Base-by-base conservation (phyloP, 2,113 vertebrate genomes). In the Dicaeum eximium region DNA sequence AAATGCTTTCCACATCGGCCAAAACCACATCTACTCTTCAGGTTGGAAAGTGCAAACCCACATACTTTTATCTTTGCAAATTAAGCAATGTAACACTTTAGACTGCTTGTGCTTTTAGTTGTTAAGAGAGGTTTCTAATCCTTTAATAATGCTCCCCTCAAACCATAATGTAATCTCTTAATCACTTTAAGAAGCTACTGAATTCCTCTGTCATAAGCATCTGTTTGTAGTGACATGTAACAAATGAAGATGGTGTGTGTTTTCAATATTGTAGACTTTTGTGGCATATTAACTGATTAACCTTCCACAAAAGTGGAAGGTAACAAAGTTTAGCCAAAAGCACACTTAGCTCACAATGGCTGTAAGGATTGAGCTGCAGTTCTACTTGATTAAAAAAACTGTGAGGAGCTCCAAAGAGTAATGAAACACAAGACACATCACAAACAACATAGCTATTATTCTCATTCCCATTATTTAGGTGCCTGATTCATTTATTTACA, bases 401-500 rank as follows among this genome's bases (percentile, higher is more conserved):
- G 21, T 35, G 56, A 73, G 47, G 38, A 86, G 40, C 44, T 60
- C 56, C 65, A 61, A 48, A 80, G 38, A 78, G 48, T 38, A 67
- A 61, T 38, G 72, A 79, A 75, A 69, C n/a, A 86, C 2, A 5
- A 95, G 72, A 48, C 47, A 66, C 40, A 94, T 71, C 60, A 64
- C 4, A 1, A 92, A 90, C 86, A 92, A 37, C 85, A 48, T 17
- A 62, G 74, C 60, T 83, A 25, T 85, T 89, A 48, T 86, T 66
- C 82, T 62, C 3, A 0, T 95, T 92, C 51, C 60, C 65, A 71
- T 74, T 92, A 92, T 57, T 90, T 61, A 90, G 51, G 57, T 57
- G 65, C 84, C 80, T 96, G 95, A 96, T 95, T 96, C 90, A 96
- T 86, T 90, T 93, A 93, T 90, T 97, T 92, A 95, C 90, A 83